Evolutionary conservation across 1,140 invertebrate genomes (phyloP).

Genomic region (Ruditapes philippinarum): DNA sequence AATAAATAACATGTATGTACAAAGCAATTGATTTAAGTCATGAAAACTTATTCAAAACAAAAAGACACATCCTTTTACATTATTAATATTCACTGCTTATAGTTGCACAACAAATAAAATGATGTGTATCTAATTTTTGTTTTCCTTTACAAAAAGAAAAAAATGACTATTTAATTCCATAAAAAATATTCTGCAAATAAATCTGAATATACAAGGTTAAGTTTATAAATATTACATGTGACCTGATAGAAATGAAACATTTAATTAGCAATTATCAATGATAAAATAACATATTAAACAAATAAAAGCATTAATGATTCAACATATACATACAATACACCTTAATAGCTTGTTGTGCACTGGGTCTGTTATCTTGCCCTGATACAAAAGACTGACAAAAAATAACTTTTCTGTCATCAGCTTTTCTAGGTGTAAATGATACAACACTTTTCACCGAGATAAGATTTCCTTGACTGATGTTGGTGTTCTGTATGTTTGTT

Average conservation of each 20-base stretch:
- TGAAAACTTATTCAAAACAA: background rate
- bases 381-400: background rate
- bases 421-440: no score
- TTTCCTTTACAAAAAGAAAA: background rate
- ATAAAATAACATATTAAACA: background rate
- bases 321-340: background rate
- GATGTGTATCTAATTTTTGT: background rate
- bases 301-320: background rate
- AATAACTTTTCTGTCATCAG: background rate
- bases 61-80: no score
- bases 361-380: background rate
- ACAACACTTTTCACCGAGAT: no score
- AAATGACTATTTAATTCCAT: background rate
- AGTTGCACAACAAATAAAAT: background rate
- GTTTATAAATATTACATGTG: background rate
- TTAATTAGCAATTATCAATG: background rate
- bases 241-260: background rate
- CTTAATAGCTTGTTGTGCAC: background rate
- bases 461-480: background rate
- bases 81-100: background rate
- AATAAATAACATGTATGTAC: background rate
- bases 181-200: no score
- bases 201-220: no score
- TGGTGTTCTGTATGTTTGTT: background rate
- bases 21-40: background rate